A percentile compares a stretch with the other conserved stretches of the same genome.
Evolutionary conservation across 1,140 invertebrate genomes (phyloP).

Genomic region (Drosophila obscura): DNA sequence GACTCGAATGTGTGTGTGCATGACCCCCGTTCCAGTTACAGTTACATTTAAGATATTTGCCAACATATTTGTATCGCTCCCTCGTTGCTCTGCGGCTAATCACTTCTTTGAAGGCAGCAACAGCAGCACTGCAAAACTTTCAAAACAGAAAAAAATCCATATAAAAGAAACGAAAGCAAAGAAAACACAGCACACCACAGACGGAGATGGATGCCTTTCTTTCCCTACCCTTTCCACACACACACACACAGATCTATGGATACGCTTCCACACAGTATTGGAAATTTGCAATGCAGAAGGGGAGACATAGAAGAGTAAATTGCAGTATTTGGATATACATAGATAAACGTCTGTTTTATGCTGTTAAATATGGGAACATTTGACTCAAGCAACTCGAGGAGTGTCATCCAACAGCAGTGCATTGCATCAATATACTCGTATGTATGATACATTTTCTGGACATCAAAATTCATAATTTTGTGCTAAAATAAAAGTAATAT

Average conservation of each 20-base stretch:
- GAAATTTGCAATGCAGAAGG: neutral
- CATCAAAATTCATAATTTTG: no score
- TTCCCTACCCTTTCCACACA: no score
- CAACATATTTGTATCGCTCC: constrained; percentile 8
- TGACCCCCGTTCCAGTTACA: constrained; percentile 26
- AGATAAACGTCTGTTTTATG: constrained; percentile 36
- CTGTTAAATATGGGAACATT: neutral
- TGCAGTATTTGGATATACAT: constrained; percentile 14
- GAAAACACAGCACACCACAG: no score
- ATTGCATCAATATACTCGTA: constrained; percentile 24
- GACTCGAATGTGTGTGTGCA: constrained; percentile 3
- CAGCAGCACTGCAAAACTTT: constrained; percentile 50
- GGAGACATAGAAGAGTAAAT: constrained; percentile 40
- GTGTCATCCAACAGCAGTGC: constrained; percentile 1
- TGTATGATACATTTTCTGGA: no score
- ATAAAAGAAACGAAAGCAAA: constrained; percentile 22
- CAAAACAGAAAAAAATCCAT: constrained; percentile 45
- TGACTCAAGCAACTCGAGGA: constrained; percentile 49
- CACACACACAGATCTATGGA: no score
- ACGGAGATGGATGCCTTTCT: no score
- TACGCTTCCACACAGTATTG: no score
- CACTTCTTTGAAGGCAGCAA: constrained; percentile 60
- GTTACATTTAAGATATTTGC: constrained; percentile 38
- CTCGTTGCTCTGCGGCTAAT: constrained; percentile 49
- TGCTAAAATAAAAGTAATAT: neutral